These are phyloP conservation scores for Sphaerodactylus townsendi DNA, from an alignment of 2,113 vertebrate species.

Conservation along the genomic window DNA sequence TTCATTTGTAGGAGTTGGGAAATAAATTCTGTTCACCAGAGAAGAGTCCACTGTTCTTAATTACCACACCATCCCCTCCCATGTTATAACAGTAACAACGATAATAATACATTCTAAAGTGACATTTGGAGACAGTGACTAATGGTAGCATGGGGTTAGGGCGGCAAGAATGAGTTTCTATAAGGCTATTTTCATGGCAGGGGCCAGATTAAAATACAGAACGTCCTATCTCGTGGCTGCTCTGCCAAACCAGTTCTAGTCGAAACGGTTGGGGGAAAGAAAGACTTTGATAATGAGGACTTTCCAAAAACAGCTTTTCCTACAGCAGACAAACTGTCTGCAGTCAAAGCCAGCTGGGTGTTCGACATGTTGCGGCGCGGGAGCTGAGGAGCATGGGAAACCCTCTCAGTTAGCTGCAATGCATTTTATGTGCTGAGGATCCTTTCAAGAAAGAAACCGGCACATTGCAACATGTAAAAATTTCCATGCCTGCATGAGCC, in stretches of 20 bases:
- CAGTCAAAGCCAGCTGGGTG: fast-evolving
- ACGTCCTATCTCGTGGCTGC: neutral
- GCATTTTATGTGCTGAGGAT: neutral
- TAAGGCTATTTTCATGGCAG: neutral
- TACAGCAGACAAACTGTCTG: neutral
- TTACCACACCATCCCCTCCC: no score
- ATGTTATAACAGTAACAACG: no score
- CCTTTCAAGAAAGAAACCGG: neutral
- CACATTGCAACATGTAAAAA: neutral
- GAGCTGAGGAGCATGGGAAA: conserved; percentile 38
- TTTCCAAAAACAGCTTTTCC: neutral
- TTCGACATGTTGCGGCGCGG: conserved; percentile 31
- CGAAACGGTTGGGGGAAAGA: no score
- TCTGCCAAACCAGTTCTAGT: neutral
- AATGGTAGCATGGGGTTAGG: no score
- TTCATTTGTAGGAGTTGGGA: no score
- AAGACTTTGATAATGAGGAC: neutral
- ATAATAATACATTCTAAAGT: no score
- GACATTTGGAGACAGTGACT: no score
- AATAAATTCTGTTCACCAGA: no score
- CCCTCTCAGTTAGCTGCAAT: conserved; percentile 30
- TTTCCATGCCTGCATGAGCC: neutral
- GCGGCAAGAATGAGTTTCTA: no score
- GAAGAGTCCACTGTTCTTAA: no score
- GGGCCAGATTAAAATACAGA: neutral